Base-by-base conservation (phyloP, 2,113 vertebrate genomes). In the Uropsilus gracilis region DNA sequence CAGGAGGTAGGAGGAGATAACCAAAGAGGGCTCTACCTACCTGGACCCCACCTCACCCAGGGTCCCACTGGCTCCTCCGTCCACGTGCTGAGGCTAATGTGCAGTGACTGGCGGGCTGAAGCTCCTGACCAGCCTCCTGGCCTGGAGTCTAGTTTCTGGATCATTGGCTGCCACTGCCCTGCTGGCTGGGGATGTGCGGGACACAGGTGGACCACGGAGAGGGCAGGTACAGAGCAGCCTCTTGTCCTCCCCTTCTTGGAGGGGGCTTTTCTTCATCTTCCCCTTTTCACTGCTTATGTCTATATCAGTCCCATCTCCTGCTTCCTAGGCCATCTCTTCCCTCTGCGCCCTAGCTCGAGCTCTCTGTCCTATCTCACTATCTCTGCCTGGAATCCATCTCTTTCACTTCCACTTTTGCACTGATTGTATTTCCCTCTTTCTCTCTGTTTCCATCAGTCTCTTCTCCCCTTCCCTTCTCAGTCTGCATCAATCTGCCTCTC, bases 41-140 rank as follows among this genome's bases (percentile, higher is more conserved):
- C 16, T 3, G n/a, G 57, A 55, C 34, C 34, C 20, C 24, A 18
- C 59, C n/a, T 5, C 8, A 13, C 42, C 28, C 20, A 2, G 9
- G 69, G n/a, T 48, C 22, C 69, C 3, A 0, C 63, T 32, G 39
- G 34, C 50, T 26, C 20, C 22, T 26, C 37, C 30, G 39, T 37
- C 9, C 12, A 0, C 16, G 42, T 9, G 1, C 37, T 9, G 4
- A 18, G 50, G 57, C 57, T 61, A 28, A 72, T 0, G 0, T 17
- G 12, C 22, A 4, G 14, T 48, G 61, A 68, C 6, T 1, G n/a
- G 42, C 8, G 3, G 61, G 24, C 85, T 2, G n/a, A 24, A n/a
- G 64, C 20, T 44, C 66, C 78, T 30, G 0, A 2, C 32, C 3
- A 3, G 57, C 30, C 14, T 39, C 24, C 18, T n/a, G 37, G 24